phyloP scores from a whole-genome alignment of 2,888 invertebrate genomes.

The Acronicta leporina region DNA sequence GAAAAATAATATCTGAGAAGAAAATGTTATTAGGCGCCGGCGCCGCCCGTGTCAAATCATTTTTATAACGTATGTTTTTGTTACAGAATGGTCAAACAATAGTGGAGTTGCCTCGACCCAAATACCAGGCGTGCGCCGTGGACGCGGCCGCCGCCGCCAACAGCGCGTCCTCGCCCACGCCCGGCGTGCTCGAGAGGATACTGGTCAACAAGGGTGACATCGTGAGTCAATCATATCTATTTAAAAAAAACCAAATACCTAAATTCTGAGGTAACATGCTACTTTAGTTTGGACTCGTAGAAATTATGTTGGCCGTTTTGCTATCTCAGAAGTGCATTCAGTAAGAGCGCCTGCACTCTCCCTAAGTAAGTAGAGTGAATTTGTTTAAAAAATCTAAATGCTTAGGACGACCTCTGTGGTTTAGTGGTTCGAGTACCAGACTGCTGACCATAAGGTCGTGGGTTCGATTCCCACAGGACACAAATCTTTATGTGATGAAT shows the following conservation, averaged over 20 bases:
- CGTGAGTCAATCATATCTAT: slow-evolving; percentile 59
- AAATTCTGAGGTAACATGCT: no score
- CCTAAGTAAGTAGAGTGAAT: no score
- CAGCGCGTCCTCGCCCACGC: slow-evolving; percentile 96
- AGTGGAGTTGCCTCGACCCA: slow-evolving; percentile 90
- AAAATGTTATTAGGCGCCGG: slow-evolving; percentile 23
- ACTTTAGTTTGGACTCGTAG: no score
- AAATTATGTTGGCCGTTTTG: no score
- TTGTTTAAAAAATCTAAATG: no score
- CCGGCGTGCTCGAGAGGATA: slow-evolving; percentile 97
- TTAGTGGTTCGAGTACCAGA: no score
- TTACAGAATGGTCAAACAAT: slow-evolving; percentile 91
- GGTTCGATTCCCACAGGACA: no score
- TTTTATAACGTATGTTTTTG: slow-evolving; percentile 26
- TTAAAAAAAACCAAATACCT: neutral
- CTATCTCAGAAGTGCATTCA: no score
- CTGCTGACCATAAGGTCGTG: no score
- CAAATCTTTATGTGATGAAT: no score
- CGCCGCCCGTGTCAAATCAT: slow-evolving; percentile 21
- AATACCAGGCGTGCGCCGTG: slow-evolving; percentile 84
- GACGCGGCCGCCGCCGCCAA: slow-evolving; percentile 71
- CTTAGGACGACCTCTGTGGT: no score
- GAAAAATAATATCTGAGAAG: neutral
- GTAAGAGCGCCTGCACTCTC: no score
- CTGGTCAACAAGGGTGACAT: slow-evolving; percentile 94